Base-by-base conservation (phyloP, 2,888 invertebrate species). In the Xanthia icteritia region DNA sequence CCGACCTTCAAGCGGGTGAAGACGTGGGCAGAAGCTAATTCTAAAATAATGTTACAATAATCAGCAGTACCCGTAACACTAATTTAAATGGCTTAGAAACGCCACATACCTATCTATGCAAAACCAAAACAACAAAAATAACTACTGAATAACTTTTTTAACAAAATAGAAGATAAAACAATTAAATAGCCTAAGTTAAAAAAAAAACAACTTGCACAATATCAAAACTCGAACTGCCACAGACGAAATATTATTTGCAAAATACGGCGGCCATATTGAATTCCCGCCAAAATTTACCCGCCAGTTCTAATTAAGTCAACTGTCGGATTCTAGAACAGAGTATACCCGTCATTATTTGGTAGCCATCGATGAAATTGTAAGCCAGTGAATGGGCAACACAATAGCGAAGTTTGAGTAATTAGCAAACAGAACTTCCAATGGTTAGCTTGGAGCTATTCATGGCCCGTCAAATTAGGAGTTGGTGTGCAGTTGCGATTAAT, bases 361-460 rank as follows among this genome's bases (percentile, higher is more conserved):
- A 63, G 54, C 71, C 60, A 84, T 83, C 86, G 84, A 75, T 83
- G 83, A 83, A 86, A 84, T 73, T 78, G 83, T 86, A 73, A 67
- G 83, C 83, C 56, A 5, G 63, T 86, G 87, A 90, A 88, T 87
- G 79, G 69, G 75, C 63, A 81, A 76, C 83, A 86, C 79, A 81
- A 81, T 83, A 83, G 63, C 79, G 79, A 91, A 90, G 78, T 90
- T 90, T 88, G 88, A 90, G 91, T 91, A 89, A 90, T 90, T 90
- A 90, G 89, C 86, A 84, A 90, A 90, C 88, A 86, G 86, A 87
- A 90, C 64, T 75, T 64, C 58, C 73, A 58, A 82, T 86, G 79
- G 72, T 75, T 83, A 58, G 74, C 72, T 80, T 72, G 61, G 27
- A 75, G 70, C 58, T 73, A 68, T 86, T 75, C 69, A 86, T 31